These are phyloP conservation scores for Drosophila biarmipes DNA, from an alignment of 1,140 invertebrate genomes.

Conservation along the genomic window DNA sequence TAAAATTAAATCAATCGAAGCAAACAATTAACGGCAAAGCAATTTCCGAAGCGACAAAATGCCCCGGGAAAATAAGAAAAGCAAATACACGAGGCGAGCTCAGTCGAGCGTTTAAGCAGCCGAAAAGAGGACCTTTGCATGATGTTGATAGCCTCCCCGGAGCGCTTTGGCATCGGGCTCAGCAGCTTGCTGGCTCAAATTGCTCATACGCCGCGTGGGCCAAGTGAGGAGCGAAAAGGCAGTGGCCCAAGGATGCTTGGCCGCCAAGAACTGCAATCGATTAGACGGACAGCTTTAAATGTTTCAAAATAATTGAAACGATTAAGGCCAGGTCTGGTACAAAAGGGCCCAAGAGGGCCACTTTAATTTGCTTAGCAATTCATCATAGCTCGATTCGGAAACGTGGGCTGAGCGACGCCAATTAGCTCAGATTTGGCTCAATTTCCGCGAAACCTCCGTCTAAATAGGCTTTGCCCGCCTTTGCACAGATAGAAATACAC, in stretches of 20 bases:
- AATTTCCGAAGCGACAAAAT: constrained; percentile 77
- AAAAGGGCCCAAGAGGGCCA: background rate
- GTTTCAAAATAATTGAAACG: background rate
- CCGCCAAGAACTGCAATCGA: constrained; percentile 21
- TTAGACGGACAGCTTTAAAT: constrained; percentile 27
- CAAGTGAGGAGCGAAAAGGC: background rate
- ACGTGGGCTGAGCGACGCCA: constrained; percentile 2
- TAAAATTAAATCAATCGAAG: constrained; percentile 73
- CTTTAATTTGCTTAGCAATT: constrained; percentile 13
- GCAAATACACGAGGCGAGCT: constrained; percentile 48
- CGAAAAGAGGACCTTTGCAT: constrained; percentile 44
- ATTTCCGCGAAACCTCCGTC: constrained; percentile 19
- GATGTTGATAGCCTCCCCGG: constrained; percentile 25
- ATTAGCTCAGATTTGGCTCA: constrained; percentile 23
- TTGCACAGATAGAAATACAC: constrained; percentile 7
- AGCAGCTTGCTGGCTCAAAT: constrained; percentile 42
- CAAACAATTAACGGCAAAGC: constrained; percentile 76
- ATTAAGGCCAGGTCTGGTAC: background rate
- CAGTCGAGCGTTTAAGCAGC: constrained; percentile 54
- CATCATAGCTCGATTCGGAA: constrained; percentile 15
- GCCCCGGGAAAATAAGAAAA: constrained; percentile 49
- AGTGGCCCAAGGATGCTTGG: constrained; percentile 18
- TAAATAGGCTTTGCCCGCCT: constrained; percentile 16
- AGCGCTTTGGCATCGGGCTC: constrained; percentile 12
- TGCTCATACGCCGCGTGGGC: constrained; percentile 48